A percentile compares a stretch with the other conserved stretches of the same genome.
phyloP scores from a whole-genome alignment of 2,113 vertebrate species.

The Prietella phreatophila region DNA sequence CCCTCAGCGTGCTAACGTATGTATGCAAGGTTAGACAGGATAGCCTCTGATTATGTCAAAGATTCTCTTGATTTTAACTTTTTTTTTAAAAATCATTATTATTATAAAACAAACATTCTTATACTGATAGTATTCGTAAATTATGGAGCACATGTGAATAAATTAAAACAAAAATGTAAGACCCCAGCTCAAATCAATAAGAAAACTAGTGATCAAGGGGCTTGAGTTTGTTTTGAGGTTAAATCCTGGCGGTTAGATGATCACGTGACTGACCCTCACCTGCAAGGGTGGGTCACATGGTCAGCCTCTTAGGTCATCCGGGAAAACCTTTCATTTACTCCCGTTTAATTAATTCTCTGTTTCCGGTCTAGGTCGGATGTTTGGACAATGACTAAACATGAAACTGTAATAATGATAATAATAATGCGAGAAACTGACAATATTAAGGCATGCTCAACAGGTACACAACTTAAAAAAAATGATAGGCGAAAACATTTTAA shows the following conservation, averaged over 20 bases:
- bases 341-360: not conserved
- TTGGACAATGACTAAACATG: not conserved
- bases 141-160: not conserved
- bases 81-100: too few relatives aligned
- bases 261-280: not conserved
- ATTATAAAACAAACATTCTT: too few relatives aligned
- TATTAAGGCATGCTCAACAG: not conserved
- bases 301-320: not conserved
- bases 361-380: not conserved
- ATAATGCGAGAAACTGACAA: not conserved
- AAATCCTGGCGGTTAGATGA: not conserved
- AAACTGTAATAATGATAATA: not conserved
- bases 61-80: not conserved
- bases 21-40: too few relatives aligned
- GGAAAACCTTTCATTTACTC: not conserved
- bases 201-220: not conserved
- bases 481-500: not conserved
- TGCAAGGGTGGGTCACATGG: not conserved
- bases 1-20: not conserved
- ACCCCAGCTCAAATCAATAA: not conserved
- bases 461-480: not conserved
- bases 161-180: not conserved
- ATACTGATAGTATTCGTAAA: not conserved
- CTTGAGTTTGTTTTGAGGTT: not conserved
- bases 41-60: not conserved